Conservation (phyloP, 2,888 invertebrate genomes). For the Pollenia angustigena region DNA sequence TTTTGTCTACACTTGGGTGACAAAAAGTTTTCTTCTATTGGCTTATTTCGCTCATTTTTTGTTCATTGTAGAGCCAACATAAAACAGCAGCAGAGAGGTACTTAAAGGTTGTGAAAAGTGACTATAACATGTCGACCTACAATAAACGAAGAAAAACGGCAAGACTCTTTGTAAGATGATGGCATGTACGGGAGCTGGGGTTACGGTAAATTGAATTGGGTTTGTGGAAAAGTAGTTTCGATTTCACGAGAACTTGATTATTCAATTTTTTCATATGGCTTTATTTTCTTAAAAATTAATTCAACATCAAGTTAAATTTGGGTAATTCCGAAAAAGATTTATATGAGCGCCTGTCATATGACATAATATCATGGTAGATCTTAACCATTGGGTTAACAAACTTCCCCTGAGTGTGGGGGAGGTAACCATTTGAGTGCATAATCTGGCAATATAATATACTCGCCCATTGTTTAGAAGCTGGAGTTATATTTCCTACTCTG, state of each 20-base stretch:
- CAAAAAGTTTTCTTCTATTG: constrained; percentile 48
- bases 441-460: no score
- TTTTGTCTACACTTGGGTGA: constrained; percentile 36
- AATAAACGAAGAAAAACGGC: constrained; percentile 18
- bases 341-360: no score
- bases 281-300: no score
- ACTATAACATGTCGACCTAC: constrained; percentile 31
- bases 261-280: no score
- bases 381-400: no score
- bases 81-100: constrained; percentile 6
- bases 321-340: no score
- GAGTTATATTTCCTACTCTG: no score
- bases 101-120: constrained; percentile 40
- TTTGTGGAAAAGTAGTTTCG: neutral
- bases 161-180: neutral
- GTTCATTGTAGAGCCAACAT: neutral
- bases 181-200: neutral
- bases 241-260: neutral
- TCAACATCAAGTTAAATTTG: no score
- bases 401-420: no score
- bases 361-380: no score
- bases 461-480: no score
- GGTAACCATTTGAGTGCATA: no score
- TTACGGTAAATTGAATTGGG: neutral
- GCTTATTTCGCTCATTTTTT: constrained; percentile 8